These are phyloP conservation scores for Paragorgia papillata DNA, from an alignment of 92 coral and sea anemone species.

Conservation along the genomic window DNA sequence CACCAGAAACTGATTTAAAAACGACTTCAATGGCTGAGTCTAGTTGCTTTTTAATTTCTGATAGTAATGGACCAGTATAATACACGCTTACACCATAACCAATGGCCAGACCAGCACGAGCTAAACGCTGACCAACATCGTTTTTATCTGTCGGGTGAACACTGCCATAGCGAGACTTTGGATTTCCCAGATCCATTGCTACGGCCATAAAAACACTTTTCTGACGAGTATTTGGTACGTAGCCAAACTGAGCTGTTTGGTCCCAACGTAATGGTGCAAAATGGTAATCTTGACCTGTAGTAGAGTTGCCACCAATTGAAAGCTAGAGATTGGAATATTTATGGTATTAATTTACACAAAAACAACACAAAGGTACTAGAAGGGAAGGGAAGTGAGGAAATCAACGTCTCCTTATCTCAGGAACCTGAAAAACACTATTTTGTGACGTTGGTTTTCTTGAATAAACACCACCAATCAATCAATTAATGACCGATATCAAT, in stretches of 20 bases:
- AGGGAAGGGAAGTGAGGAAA: too few species aligned
- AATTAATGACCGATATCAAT: too few species aligned
- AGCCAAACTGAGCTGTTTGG: constrained; percentile 94
- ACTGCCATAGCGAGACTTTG: constrained; percentile 82
- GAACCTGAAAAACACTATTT: too few species aligned
- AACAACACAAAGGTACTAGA: too few species aligned
- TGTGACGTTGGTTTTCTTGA: too few species aligned
- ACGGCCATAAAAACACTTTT: constrained; percentile 95
- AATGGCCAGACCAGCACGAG: constrained; percentile 85
- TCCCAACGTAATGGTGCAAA: constrained; percentile 98
- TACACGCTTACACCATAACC: constrained; percentile 76
- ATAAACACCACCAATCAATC: too few species aligned
- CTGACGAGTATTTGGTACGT: constrained; percentile 80
- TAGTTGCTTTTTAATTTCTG: constrained; percentile 47
- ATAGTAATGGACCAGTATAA: constrained; percentile 80
- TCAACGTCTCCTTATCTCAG: too few species aligned
- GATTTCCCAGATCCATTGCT: constrained; percentile 93
- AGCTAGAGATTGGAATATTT: not conserved
- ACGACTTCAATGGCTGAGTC: not conserved
- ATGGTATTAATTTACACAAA: too few species aligned
- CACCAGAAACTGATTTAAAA: constrained; percentile 37
- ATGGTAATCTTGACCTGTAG: constrained; percentile 47
- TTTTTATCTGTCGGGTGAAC: constrained; percentile 91
- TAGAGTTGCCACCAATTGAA: not conserved
- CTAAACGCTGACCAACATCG: constrained; percentile 87